Conservation (phyloP, 2,888 invertebrate genomes). For the Platerodrilus igneus region DNA sequence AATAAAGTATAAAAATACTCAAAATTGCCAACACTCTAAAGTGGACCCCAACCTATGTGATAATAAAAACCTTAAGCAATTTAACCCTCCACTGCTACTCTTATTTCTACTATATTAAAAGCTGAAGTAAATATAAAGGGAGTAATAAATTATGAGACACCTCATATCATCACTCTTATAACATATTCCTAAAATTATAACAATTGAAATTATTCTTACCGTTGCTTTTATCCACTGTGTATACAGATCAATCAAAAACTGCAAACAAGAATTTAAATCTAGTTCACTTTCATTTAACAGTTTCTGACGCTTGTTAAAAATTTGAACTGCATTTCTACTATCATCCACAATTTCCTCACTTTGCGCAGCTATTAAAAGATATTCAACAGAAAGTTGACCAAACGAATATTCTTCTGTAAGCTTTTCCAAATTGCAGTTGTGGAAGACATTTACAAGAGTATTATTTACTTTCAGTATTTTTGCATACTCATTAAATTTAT, state of each 20-base stretch:
- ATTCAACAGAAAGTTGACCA: constrained; percentile 61
- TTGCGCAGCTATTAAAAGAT: constrained; percentile 56
- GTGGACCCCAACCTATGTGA: no score
- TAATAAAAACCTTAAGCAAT: no score
- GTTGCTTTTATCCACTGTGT: constrained; percentile 65
- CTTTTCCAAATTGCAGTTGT: constrained; percentile 59
- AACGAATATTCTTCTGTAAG: constrained; percentile 52
- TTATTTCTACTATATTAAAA: no score
- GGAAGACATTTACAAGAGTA: constrained; percentile 50
- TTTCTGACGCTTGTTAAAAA: constrained; percentile 41
- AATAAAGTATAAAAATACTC: no score
- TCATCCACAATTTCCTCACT: constrained; percentile 51
- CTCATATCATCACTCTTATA: no score
- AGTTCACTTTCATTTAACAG: constrained; percentile 59
- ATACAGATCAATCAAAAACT: constrained; percentile 86
- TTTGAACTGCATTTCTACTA: constrained; percentile 34
- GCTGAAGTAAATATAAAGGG: no score
- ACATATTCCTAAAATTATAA: no score
- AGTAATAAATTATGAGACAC: no score
- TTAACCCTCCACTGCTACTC: no score
- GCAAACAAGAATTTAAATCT: constrained; percentile 89
- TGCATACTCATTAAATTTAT: constrained; percentile 33
- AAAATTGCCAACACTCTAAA: no score
- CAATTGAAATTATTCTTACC: constrained; percentile 46
- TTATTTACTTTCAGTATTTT: constrained; percentile 23